phyloP scores from a whole-genome alignment of 2,797 vertebrate genomes.

The Champsocephalus gunnari region DNA sequence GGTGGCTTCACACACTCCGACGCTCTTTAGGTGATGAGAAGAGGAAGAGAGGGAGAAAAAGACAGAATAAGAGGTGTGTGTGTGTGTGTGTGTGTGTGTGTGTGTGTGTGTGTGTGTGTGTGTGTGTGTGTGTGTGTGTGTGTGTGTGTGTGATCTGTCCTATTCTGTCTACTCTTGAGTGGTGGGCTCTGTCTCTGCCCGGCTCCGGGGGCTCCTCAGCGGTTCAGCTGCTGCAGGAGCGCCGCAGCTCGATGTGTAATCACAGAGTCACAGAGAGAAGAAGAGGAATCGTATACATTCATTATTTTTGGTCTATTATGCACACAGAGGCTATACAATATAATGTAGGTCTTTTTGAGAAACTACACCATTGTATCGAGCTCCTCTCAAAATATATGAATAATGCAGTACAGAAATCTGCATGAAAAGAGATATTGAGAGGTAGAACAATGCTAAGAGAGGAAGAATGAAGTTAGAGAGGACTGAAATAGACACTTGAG shows the following conservation, averaged over 20 bases:
- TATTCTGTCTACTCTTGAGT: conserved; percentile 90
- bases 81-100: conserved; percentile 52
- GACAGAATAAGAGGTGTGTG: conserved; percentile 50
- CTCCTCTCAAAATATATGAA: conserved; percentile 64
- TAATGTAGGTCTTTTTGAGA: conserved; percentile 17
- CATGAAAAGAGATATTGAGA: conserved; percentile 63
- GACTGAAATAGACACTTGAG: conserved; percentile 29
- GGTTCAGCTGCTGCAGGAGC: conserved; percentile 43
- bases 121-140: conserved; percentile 60
- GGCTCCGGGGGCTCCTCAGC: conserved; percentile 41
- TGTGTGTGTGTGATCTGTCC: conserved; percentile 70
- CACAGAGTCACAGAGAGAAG: conserved; percentile 83
- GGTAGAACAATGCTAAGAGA: conserved; percentile 23
- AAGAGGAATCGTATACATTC: conserved; percentile 63
- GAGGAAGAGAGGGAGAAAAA: conserved; percentile 22
- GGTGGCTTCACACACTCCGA: conserved; percentile 78
- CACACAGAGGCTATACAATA: conserved; percentile 30
- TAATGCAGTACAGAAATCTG: conserved; percentile 75
- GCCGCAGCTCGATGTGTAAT: conserved; percentile 88
- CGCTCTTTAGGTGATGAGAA: conserved; percentile 72
- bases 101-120: conserved; percentile 60
- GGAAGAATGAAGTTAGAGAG: conserved; percentile 24
- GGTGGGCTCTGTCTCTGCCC: conserved; percentile 80
- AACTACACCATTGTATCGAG: conserved; percentile 39
- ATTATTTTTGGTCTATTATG: conserved; percentile 27